Evolutionary conservation across 1,140 invertebrate genomes (phyloP), one percentile per base, ranked within the genome.

Genomic region (Drosophila funebris): DNA sequence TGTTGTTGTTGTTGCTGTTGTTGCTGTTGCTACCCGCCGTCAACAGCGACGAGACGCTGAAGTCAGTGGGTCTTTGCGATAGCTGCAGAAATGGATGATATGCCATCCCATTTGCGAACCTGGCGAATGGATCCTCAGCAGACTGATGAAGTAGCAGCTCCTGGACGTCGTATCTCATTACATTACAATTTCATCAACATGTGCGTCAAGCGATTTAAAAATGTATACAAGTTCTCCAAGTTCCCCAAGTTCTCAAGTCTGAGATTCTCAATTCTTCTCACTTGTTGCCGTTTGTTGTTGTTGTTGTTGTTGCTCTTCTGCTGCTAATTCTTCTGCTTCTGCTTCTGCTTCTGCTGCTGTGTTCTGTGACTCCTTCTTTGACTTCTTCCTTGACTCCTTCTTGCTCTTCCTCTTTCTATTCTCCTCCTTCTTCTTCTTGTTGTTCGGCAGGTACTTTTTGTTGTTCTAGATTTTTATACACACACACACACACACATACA

Each of bases 41-140:
- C 85, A 98, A 94, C 92, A 98, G 93, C 88, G 96, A 97, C 80
- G 96, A 97, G 76, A 98, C 96, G 93, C 96, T 96, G 93, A 98
- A 98, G 94, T 98, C 97, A 87, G 97, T 97, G 92, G 96, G 96
- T 92, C 96, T 93, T 88, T 88, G 90, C 95, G 94, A 94, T 92
- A 94, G 93, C 93, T 95, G 94, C 92, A 95, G 92, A 93, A 94
- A 93, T 76, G 94, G 94, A 92, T 95, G 94, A 93, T 95, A 95
- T 91, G 94, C 94, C 93, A 95, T 94, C 92, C 93, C 93, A 93
- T 93, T 93, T 78, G 91, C 91, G 73, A 92, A 93, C 92, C 93
- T 93, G 92, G 92, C 93, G 93, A 92, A 93, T 92, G 92, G 93
- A 93, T 93, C 93, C 93, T 93, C 93, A 93, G 93, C 93, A 92